Evolutionary conservation across 1,140 invertebrate species (phyloP), one percentile per base, ranked within the genome.

Genomic region (Tetramorium alpestre): DNA sequence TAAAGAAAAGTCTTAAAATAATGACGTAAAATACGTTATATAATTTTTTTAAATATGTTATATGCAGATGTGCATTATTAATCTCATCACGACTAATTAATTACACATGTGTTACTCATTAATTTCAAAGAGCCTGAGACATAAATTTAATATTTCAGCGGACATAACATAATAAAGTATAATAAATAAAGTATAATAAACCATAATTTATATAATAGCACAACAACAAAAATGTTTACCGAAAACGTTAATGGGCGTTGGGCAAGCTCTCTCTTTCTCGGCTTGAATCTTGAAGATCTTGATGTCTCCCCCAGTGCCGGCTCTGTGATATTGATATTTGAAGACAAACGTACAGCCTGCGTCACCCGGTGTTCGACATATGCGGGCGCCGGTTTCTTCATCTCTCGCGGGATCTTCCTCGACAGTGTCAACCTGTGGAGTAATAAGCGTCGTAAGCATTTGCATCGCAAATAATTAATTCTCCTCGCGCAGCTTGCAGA

Each of bases 331-430:
- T 85, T 92, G 91, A 77, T 97, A 97, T 41, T 95, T 94, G 70
- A 96, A 97, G 3, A 93, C 87, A 22, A 96, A 96, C 25, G 95
- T 96, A 78, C 96, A 97, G 6, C 95, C 95, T 1, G 93, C 92
- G 16, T 95, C 94, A n/a, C 95, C 95, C 0, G 93, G 91, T 7
- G 94, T 89, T 56, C 93, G 92, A 72, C 96, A 93, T 75, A 92
- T 86, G 54, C 70, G 87, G 44, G 90, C 87, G 13, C 62, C 88
- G 1, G 54, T 88, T 7, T 85, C 70, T 16, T 80, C 64, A 82
- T 91, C 91, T 64, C 88, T 80, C 11, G 49, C 41, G 2, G 81
- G 75, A 89, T 91, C 87, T 60, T 91, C 90, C 22, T 88, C 87
- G 16, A 93, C 47, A 22, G 80, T 72, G 16, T 94, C 89, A 1